Conservation (phyloP, 1,140 invertebrate genomes). For the Paraescarpia echinospica region DNA sequence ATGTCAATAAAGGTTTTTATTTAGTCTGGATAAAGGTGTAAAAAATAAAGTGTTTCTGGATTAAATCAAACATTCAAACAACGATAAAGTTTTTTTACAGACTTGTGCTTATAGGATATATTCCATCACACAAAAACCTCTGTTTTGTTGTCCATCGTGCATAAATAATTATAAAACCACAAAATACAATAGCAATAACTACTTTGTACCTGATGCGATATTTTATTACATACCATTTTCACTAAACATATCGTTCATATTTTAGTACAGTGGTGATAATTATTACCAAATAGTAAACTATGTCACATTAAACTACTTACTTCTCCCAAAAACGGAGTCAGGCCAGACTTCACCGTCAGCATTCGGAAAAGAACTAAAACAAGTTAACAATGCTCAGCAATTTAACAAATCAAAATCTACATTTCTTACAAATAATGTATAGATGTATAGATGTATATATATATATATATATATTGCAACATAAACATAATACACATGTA, state of each 20-base stretch:
- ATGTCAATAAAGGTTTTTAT: not conserved
- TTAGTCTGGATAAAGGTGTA: no score
- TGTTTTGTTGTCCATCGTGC: no score
- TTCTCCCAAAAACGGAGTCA: constrained; percentile 76
- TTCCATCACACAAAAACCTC: no score
- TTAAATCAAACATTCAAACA: not conserved
- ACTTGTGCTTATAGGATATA: no score
- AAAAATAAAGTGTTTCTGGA: no score
- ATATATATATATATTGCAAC: not conserved
- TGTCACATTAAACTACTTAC: constrained; percentile 33
- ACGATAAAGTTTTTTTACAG: not conserved
- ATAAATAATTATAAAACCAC: no score
- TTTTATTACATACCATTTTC: no score
- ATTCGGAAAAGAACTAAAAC: constrained; percentile 79
- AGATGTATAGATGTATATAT: no score
- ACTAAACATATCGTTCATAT: not conserved
- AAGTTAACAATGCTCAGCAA: constrained; percentile 17
- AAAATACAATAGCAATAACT: no score
- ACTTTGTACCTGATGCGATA: not conserved
- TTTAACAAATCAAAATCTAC: not conserved
- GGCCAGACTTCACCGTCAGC: constrained; percentile 84
- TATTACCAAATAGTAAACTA: not conserved
- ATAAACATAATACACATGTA: not conserved
- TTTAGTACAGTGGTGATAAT: not conserved
- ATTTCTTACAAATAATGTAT: no score